A percentile compares a stretch with the other conserved stretches of the same genome.
These are phyloP conservation scores for Phalacrocorax aristotelis DNA, from an alignment of 2,113 vertebrate genomes.

Conservation along the genomic window DNA sequence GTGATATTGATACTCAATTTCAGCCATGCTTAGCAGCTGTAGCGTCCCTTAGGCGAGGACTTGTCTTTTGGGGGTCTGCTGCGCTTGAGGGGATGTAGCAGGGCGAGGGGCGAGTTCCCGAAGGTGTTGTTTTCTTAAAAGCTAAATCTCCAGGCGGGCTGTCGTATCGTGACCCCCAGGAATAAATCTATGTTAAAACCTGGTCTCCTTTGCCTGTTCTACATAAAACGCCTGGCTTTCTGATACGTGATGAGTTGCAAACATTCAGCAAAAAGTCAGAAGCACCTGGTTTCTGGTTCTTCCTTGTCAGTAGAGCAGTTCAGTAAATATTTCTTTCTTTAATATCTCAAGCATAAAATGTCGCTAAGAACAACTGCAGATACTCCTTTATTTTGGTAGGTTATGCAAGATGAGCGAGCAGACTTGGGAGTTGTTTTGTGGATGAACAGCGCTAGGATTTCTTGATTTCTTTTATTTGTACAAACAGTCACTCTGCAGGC, in stretches of 20 bases:
- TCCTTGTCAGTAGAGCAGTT: neutral
- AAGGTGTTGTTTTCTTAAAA: neutral
- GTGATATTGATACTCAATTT: neutral
- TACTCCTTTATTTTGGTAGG: neutral
- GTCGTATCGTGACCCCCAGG: neutral
- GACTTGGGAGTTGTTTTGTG: neutral
- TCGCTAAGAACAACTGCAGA: neutral
- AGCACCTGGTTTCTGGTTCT: neutral
- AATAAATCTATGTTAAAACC: neutral
- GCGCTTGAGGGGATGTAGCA: fast-evolving
- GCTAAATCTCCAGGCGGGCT: neutral
- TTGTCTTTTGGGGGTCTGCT: neutral
- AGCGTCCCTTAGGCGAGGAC: neutral
- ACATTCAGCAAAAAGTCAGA: fast-evolving
- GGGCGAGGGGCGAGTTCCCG: fast-evolving
- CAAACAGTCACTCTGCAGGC: neutral
- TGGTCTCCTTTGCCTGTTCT: neutral
- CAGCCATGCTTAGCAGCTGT: neutral
- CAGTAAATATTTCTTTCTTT: neutral
- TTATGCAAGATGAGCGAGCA: neutral
- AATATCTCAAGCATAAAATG: neutral
- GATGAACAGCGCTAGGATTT: neutral
- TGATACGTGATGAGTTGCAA: fast-evolving
- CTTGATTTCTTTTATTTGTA: neutral
- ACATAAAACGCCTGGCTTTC: neutral